Base-by-base conservation (phyloP, 30 jellyfish, hydroid and myxozoan species). In the Rhopilema esculentum region DNA sequence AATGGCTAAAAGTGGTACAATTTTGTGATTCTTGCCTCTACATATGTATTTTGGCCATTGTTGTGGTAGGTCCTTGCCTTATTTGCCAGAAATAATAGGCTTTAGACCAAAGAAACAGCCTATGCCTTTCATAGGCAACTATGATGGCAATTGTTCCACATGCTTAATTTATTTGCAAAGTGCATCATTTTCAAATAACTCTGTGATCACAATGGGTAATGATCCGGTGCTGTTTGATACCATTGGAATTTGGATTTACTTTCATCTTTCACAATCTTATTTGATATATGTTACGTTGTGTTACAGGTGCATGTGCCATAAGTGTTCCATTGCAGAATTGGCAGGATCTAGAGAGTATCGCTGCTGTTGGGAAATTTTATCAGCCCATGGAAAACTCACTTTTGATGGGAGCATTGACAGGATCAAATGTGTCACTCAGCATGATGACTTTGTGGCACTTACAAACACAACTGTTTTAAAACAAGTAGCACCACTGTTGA, bases 401-500 rank as follows among this genome's bases (percentile, higher is more conserved):
- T 63, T 63, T 63, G 30, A 63, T 63, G 73, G 73, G 29, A 63
- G 73, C 73, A 63, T 63, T 20, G 73, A 63, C 27, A 63, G 73
- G 30, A 63, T 63, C 27, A 40, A 67, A 33, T 67, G 77, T 67
- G 33, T 67, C 20, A 67, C 77, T 67, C 50, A 67, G 77, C 40
- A 67, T 67, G 30, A 67, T 22, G 77, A 67, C 77, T 67, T 67
- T 33, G 50, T 67, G 77, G 77, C 77, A 67, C 33, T 67, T 15
- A 17, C 77, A 29, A 29, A 67, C 21, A 33, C 77, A 67, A 33
- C 40, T 67, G 77, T 67, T 9, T 67, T 67, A 33, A 67, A 67
- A 67, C 50, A 15, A 67, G 77, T 67, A 23, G 77, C 77, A 67
- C 77, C 77, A 67, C 40, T 67, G 77, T 33, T 67, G 77, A 67